phyloP scores from a whole-genome alignment of 2,797 vertebrate genomes.

The Oreortyx pictus region DNA sequence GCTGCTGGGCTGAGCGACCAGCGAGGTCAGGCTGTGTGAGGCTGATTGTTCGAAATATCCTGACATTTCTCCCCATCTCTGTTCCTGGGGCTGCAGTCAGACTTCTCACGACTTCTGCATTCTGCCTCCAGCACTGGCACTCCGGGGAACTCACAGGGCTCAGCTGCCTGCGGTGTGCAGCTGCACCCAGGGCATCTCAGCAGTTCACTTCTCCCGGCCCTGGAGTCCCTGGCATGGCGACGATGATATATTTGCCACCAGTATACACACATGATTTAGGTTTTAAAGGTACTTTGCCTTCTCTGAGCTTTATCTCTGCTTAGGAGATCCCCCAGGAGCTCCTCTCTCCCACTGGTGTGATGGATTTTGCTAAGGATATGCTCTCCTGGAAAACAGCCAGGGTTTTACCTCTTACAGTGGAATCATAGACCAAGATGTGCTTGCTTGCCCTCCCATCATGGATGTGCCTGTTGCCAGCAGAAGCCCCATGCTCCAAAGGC shows the following conservation, averaged over 20 bases:
- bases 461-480: background rate
- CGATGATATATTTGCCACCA: background rate
- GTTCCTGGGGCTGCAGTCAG: background rate
- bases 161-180: conserved; percentile 16
- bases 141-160: background rate
- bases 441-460: background rate
- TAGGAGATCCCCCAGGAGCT: background rate
- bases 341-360: background rate
- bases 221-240: accelerated
- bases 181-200: background rate
- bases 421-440: background rate
- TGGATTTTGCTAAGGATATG: background rate
- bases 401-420: background rate
- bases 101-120: background rate
- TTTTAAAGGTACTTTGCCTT: background rate
- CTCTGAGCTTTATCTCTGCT: background rate
- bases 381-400: background rate
- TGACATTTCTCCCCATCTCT: conserved; percentile 23
- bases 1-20: background rate
- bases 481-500: background rate
- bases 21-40: background rate
- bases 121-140: conserved; percentile 26
- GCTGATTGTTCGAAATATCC: background rate
- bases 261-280: background rate
- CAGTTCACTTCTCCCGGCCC: background rate